Conservation (phyloP, 2,797 vertebrate species). For the Sebastes taczanowskii region DNA sequence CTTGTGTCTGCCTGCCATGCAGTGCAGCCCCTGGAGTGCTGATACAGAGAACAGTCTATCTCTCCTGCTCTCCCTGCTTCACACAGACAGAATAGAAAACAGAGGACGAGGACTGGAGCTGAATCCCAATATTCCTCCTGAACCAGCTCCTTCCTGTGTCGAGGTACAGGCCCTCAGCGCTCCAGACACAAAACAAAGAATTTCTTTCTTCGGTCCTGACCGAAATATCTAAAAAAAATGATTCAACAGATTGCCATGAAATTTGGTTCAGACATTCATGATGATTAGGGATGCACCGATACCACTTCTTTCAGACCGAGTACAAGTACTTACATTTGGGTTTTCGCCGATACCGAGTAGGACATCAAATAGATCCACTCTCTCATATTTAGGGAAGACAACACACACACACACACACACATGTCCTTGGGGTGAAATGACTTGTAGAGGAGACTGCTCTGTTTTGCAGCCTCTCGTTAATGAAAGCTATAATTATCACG, state of each 20-base stretch:
- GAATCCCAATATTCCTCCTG: constrained; percentile 56
- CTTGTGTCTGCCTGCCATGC: constrained; percentile 37
- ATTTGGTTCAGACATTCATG: not conserved
- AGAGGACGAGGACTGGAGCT: constrained; percentile 47
- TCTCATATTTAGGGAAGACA: constrained; percentile 19
- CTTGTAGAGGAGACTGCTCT: constrained; percentile 30
- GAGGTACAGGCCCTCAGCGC: constrained; percentile 17
- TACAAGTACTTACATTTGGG: no score
- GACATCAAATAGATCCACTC: constrained; percentile 21
- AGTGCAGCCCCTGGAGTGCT: constrained; percentile 49
- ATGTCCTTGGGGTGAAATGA: constrained; percentile 44
- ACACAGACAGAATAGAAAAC: constrained; percentile 63
- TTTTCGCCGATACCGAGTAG: no score
- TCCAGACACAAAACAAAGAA: not conserved
- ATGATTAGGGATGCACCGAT: no score
- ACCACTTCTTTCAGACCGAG: no score
- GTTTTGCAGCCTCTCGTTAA: constrained; percentile 52
- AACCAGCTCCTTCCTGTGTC: constrained; percentile 22
- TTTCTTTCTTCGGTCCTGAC: not conserved
- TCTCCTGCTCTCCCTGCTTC: constrained; percentile 41
- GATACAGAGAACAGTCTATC: constrained; percentile 61
- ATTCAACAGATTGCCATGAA: not conserved
- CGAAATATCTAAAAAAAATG: not conserved
- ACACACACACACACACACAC: not conserved
- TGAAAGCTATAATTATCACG: constrained; percentile 71